Conservation (phyloP, 1,140 invertebrate species). For the Aphaenogaster ashmeadi region DNA sequence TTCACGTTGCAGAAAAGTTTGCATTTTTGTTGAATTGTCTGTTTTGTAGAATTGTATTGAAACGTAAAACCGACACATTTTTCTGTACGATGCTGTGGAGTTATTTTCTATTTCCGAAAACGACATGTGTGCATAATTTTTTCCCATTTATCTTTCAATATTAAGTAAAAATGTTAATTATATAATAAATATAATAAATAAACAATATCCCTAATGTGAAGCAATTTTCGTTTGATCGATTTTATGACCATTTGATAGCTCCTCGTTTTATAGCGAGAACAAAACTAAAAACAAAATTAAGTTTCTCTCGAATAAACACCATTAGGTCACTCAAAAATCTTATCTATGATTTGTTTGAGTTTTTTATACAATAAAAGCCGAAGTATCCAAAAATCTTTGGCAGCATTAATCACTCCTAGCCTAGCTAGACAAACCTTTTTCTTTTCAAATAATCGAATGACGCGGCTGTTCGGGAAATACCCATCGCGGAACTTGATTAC, state of each 20-base stretch:
- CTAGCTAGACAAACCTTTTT: slow-evolving; percentile 32
- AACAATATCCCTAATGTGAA: background rate
- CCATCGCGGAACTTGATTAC: slow-evolving; percentile 74
- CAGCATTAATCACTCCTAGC: background rate
- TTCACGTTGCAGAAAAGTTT: background rate
- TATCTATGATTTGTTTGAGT: background rate
- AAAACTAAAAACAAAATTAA: background rate
- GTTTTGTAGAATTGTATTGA: background rate
- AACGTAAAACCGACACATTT: background rate
- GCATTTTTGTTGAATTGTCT: background rate
- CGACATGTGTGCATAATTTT: background rate
- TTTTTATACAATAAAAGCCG: background rate
- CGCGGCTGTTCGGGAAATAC: slow-evolving; percentile 69
- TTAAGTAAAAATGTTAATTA: background rate
- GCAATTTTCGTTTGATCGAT: background rate
- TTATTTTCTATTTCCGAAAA: background rate
- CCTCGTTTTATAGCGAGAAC: background rate
- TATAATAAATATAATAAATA: background rate
- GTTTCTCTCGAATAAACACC: background rate
- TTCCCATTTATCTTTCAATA: background rate
- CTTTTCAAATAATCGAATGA: slow-evolving; percentile 46
- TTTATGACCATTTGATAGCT: background rate
- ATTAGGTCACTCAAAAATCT: background rate
- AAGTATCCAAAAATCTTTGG: background rate
- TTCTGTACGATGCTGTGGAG: background rate